These are phyloP conservation scores for Myotis brandtii DNA, from an alignment of 2,113 vertebrate species.

Conservation along the genomic window DNA sequence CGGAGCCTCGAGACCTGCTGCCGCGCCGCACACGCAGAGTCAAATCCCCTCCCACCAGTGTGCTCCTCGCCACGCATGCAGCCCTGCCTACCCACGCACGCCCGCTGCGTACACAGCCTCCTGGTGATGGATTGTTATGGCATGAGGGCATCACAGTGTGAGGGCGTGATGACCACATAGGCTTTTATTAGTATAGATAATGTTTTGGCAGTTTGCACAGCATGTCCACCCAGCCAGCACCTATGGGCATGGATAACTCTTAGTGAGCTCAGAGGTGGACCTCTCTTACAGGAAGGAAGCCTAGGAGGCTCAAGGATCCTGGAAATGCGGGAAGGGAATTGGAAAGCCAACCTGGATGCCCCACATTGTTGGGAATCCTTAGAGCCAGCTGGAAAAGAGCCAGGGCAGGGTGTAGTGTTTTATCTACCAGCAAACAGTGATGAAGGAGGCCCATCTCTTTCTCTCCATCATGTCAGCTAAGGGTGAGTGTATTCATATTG, in stretches of 20 bases:
- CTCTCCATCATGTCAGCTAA: not conserved
- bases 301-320: not conserved
- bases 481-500: not conserved
- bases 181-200: not conserved
- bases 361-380: not conserved
- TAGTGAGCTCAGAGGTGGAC: not conserved
- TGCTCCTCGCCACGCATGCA: too few species aligned
- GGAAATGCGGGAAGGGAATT: not conserved
- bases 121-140: too few species aligned
- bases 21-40: too few species aligned
- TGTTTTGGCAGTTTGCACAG: not conserved
- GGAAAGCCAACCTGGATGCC: not conserved
- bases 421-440: not conserved
- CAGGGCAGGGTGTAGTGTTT: not conserved
- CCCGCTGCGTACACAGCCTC: too few species aligned
- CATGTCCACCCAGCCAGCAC: rapidly evolving
- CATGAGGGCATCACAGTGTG: too few species aligned
- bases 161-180: too few species aligned
- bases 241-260: rapidly evolving
- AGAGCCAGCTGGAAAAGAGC: not conserved
- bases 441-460: not conserved
- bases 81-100: too few species aligned
- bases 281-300: not conserved
- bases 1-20: too few species aligned
- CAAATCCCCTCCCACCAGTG: too few species aligned